A percentile compares a stretch with the other conserved stretches of the same genome.
Conservation (phyloP, 64 coral and sea anemone species). For the Catalaphyllia jardinei region DNA sequence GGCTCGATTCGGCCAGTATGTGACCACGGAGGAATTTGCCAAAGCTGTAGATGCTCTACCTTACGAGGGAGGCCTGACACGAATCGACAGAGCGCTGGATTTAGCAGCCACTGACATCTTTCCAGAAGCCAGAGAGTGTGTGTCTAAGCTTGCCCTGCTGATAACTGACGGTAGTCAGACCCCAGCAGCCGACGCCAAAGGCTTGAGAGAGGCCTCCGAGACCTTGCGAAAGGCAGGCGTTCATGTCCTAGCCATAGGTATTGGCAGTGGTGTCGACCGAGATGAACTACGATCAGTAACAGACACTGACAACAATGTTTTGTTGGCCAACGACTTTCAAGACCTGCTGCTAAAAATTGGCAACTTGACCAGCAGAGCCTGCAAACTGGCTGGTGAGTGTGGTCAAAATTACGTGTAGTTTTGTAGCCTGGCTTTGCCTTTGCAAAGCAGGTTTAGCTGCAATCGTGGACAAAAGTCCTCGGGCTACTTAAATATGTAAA, state of each 20-base stretch:
- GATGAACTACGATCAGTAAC: too few species aligned
- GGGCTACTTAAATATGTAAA: too few species aligned
- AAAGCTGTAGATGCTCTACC: conserved; percentile 12
- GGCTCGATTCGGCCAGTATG: conserved; percentile 19
- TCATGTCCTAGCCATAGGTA: too few species aligned
- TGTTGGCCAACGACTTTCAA: too few species aligned
- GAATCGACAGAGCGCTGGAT: conserved; percentile 63
- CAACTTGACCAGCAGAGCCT: conserved; percentile 14
- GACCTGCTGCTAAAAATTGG: not conserved
- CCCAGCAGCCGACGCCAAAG: conserved; percentile 27
- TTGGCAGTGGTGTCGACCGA: too few species aligned
- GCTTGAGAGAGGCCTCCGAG: not conserved
- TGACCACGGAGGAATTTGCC: not conserved
- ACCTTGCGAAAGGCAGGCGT: not conserved
- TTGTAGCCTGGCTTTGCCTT: too few species aligned
- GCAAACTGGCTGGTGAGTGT: conserved; percentile 14
- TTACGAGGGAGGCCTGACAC: conserved; percentile 1
- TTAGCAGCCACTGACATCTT: conserved; percentile 28
- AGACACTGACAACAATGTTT: too few species aligned
- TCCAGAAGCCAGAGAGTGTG: not conserved
- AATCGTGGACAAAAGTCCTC: too few species aligned
- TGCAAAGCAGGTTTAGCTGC: too few species aligned
- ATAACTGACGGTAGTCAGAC: conserved; percentile 52
- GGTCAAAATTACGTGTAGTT: too few species aligned
- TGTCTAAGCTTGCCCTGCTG: conserved; percentile 55